Evolutionary conservation across 92 coral and sea anemone genomes (phyloP).

Genomic region (Micromussa lordhowensis): DNA sequence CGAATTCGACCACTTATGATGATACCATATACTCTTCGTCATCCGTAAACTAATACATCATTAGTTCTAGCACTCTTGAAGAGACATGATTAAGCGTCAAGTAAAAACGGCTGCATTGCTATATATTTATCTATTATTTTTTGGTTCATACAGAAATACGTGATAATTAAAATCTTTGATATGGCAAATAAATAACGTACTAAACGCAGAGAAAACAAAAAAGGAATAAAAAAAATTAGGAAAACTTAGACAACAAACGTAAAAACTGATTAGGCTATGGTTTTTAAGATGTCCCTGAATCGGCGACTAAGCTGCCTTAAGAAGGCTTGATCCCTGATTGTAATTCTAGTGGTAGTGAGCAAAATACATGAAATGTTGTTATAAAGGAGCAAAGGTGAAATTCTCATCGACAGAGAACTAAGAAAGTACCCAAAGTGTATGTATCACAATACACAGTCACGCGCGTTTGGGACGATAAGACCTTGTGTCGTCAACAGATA

Average conservation of each 20-base stretch:
- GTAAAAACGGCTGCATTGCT: background rate
- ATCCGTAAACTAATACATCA: background rate
- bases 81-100: background rate
- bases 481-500: background rate
- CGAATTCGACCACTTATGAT: background rate
- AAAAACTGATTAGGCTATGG: no score
- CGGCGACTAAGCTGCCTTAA: no score
- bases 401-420: background rate
- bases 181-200: no score
- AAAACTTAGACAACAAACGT: no score
- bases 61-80: background rate
- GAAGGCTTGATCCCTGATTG: background rate
- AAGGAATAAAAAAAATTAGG: no score
- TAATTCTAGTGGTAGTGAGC: constrained; percentile 1
- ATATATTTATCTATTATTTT: no score
- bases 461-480: background rate
- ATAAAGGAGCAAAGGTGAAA: background rate
- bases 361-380: constrained; percentile 2
- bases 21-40: background rate
- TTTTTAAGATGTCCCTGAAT: no score
- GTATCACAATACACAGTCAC: background rate
- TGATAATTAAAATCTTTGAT: no score
- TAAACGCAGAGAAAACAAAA: no score
- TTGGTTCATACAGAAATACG: no score
- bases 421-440: background rate